Conservation (phyloP, 2,113 vertebrate genomes). For the Argyrosomus japonicus region DNA sequence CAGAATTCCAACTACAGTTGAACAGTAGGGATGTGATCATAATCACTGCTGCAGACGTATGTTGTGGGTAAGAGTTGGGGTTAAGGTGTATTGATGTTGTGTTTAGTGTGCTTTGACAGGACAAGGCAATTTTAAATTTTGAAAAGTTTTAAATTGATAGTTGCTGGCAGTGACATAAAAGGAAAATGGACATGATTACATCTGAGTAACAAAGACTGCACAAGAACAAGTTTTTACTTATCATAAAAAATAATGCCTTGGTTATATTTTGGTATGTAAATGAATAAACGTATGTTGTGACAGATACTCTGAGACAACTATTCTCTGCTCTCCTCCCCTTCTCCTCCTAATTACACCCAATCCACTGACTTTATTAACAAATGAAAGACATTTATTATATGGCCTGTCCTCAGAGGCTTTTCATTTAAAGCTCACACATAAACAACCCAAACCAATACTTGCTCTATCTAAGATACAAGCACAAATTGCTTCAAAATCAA, state of each 20-base stretch:
- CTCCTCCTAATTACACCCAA: conserved; percentile 41
- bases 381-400: conserved; percentile 53
- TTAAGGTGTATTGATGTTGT: background rate
- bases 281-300: background rate
- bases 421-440: conserved; percentile 44
- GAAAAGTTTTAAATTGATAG: background rate
- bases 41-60: background rate
- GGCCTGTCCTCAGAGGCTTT: conserved; percentile 15
- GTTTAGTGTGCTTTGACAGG: background rate
- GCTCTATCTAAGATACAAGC: conserved; percentile 5
- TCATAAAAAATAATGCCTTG: background rate
- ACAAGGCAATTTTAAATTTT: background rate
- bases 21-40: background rate
- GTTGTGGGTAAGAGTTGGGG: background rate
- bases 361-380: conserved; percentile 30
- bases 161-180: background rate
- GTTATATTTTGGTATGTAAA: background rate
- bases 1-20: background rate
- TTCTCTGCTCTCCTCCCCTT: background rate
- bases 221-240: too few relatives aligned
- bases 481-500: conserved; percentile 7
- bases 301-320: background rate
- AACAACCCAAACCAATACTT: background rate
- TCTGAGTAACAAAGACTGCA: background rate
- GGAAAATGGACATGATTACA: background rate